Percentiles rank a stretch among this genome's conserved stretches.
phyloP scores from a whole-genome alignment of 2,113 vertebrate genomes.

The Cacatua alba region DNA sequence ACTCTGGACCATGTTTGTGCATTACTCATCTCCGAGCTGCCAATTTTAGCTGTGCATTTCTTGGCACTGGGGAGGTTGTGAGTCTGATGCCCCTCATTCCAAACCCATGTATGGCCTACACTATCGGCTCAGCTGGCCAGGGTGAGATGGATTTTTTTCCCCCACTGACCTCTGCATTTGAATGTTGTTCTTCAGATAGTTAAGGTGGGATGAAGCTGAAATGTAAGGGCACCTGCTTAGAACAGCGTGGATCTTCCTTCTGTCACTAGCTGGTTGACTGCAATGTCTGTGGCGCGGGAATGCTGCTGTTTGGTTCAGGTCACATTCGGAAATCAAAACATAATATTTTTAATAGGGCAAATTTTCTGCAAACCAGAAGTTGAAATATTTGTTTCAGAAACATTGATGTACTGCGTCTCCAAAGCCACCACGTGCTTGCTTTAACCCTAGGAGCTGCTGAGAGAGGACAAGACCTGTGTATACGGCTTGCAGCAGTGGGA shows the following conservation, averaged over 20 bases:
- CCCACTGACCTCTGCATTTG: not conserved
- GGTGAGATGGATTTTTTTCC: not conserved
- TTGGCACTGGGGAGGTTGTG: conserved; percentile 27
- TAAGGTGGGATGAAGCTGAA: conserved; percentile 5
- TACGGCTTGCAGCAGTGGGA: not conserved
- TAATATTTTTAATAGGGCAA: not conserved
- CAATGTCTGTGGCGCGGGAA: not conserved
- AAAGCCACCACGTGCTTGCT: not conserved
- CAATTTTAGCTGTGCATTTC: conserved; percentile 62
- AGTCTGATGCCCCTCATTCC: conserved; percentile 63
- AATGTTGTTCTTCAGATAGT: conserved; percentile 18
- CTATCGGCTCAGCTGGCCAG: not conserved
- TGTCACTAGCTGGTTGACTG: not conserved
- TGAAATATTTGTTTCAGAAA: not conserved
- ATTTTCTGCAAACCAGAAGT: not conserved
- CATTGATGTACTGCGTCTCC: not conserved
- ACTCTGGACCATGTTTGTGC: conserved; percentile 11
- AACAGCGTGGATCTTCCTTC: not conserved
- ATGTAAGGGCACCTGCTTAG: not conserved
- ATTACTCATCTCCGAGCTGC: conserved; percentile 64
- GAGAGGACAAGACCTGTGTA: accelerated
- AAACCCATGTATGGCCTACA: conserved; percentile 74
- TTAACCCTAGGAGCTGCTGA: not conserved
- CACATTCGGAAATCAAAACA: not conserved
- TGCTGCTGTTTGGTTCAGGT: not conserved